Evolutionary conservation across 2,113 vertebrate genomes (phyloP).

Genomic region (Carassius gibelio): DNA sequence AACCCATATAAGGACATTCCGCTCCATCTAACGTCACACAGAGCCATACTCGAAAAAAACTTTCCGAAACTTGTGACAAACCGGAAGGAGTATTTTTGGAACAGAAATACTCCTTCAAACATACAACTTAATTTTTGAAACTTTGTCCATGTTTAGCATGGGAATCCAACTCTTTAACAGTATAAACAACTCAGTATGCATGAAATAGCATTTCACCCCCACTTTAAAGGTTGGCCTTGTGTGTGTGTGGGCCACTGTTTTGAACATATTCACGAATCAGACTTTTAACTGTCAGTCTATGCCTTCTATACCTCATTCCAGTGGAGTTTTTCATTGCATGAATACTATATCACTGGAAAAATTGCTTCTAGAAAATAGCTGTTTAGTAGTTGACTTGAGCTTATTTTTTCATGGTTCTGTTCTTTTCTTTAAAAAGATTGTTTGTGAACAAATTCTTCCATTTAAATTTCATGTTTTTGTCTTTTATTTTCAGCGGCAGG

Average conservation of each 20-base stretch:
- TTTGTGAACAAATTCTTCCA: not conserved
- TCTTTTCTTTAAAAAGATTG: not conserved
- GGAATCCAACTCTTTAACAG: too few species aligned
- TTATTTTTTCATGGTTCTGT: not conserved
- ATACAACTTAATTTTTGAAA: too few species aligned
- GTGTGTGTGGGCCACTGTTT: not conserved
- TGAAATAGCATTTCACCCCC: too few species aligned
- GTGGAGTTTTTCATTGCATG: not conserved
- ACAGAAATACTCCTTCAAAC: too few species aligned
- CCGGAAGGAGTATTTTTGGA: too few species aligned
- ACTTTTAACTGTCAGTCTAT: constrained; percentile 38
- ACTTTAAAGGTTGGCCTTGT: constrained; percentile 55
- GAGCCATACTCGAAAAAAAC: too few species aligned
- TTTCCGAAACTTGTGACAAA: too few species aligned
- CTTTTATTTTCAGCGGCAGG: not conserved
- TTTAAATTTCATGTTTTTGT: constrained; percentile 2
- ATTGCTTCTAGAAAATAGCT: not conserved
- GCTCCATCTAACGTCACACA: too few species aligned
- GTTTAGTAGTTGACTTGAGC: not conserved
- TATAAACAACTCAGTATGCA: too few species aligned
- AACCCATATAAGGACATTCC: too few species aligned
- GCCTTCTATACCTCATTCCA: not conserved
- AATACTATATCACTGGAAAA: not conserved
- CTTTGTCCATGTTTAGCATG: too few species aligned
- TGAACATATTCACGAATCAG: constrained; percentile 38